phyloP scores from a whole-genome alignment of 2,888 invertebrate species.

The Flexamia atlantica region DNA sequence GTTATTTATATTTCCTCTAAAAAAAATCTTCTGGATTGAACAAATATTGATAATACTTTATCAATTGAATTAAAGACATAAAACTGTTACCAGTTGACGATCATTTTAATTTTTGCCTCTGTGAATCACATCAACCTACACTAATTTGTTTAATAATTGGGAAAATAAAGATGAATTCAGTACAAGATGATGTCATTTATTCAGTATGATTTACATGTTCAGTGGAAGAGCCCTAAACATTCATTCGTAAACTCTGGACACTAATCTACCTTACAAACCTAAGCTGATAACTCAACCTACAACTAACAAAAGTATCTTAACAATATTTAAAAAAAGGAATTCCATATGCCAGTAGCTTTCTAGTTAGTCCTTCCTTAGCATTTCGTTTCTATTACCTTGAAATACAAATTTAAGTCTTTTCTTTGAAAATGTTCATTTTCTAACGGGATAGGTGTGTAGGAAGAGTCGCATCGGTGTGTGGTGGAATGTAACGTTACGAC shows the following conservation, averaged over 20 bases:
- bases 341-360: constrained; percentile 53
- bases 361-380: constrained; percentile 35
- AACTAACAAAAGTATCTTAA: constrained; percentile 64
- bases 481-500: constrained; percentile 23
- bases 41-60: too few relatives aligned
- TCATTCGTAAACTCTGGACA: constrained; percentile 64
- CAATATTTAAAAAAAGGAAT: constrained; percentile 61
- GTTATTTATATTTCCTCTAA: too few relatives aligned
- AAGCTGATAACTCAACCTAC: constrained; percentile 64
- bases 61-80: too few relatives aligned
- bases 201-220: constrained; percentile 60
- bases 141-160: too few relatives aligned
- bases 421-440: background rate
- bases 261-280: constrained; percentile 65
- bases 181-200: constrained; percentile 60
- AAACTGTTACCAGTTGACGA: too few relatives aligned
- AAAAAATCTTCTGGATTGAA: too few relatives aligned
- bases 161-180: background rate
- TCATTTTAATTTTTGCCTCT: too few relatives aligned
- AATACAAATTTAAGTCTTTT: constrained; percentile 60
- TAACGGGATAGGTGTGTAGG: constrained; percentile 9
- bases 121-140: too few relatives aligned
- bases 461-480: constrained; percentile 2
- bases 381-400: constrained; percentile 36
- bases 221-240: constrained; percentile 66